Evolutionary conservation across 2,888 invertebrate species (phyloP), one percentile per base, ranked within the genome.

Genomic region (Eupithecia insigniata): DNA sequence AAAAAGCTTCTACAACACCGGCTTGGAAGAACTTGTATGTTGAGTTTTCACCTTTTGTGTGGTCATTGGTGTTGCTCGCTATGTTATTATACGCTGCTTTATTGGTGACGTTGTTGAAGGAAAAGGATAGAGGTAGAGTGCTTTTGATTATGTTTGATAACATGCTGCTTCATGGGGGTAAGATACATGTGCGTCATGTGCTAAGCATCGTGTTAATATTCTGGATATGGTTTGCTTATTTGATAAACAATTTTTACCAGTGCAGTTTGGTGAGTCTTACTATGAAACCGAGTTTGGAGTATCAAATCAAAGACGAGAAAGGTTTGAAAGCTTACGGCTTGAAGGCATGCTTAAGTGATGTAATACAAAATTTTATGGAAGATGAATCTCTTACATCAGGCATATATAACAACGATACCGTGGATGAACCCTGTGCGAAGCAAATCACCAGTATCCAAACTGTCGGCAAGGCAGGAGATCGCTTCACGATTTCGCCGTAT

Each of bases 191-290:
- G 0, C 81, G 79, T n/a, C 75, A 70, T 46, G 75, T 75, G 6
- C 71, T 80, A 0, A 83, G 81, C 69, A 79, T 73, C 4, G 72
- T 86, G 1, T 72, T 89, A 3, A 80, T 88, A 12, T 69, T 80
- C 10, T 90, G 90, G 90, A 75, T 89, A 6, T 81, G 84, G 81
- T 90, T 87, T 67, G 82, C 87, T 0, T 85, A 79, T 66, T 66
- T 84, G 6, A 73, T 83, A 0, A 83, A 83, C 71, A 73, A 76
- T 36, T 82, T 80, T 18, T 84, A 83, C 51, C 83, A 81, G 26
- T 81, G 83, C 0, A 81, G 70, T 55, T 67, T 87, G 14, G 75
- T 82, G 36, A 86, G 85, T 72, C 61, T 83, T 1, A 84, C 81
- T 0, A 73, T 77, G 2, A 80, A 78, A 18, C 84, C 84, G 4